phyloP scores from a whole-genome alignment of 2,113 vertebrate genomes.

The Saiga tatarica region DNA sequence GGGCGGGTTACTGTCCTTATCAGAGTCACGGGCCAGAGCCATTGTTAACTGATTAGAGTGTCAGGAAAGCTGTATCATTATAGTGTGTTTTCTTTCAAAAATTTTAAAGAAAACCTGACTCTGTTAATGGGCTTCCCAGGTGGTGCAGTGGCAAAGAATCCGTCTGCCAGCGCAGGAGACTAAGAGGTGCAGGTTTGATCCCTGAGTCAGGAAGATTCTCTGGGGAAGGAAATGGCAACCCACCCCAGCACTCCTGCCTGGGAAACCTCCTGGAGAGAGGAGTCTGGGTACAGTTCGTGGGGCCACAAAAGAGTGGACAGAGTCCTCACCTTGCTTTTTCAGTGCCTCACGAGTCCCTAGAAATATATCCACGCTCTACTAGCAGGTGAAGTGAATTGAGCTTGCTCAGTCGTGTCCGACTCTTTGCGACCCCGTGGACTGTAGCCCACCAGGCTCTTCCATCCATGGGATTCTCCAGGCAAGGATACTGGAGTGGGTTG shows the following conservation, averaged over 20 bases:
- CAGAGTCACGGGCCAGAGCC: neutral
- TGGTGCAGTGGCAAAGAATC: neutral
- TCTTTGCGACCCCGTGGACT: too few relatives aligned
- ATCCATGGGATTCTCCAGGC: too few relatives aligned
- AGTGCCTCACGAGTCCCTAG: slow-evolving; percentile 4
- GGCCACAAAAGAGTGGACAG: neutral
- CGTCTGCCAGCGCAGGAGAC: neutral
- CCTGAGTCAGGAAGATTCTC: neutral
- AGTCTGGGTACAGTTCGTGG: neutral
- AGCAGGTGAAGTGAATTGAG: neutral
- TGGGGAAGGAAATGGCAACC: neutral
- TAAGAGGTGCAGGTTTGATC: neutral
- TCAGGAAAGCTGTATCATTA: neutral
- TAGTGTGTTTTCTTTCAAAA: neutral
- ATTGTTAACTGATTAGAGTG: neutral
- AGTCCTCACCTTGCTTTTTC: slow-evolving; percentile 31
- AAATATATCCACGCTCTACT: neutral
- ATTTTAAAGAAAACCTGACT: neutral
- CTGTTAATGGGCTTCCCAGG: neutral
- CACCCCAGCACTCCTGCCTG: neutral
- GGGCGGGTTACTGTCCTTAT: neutral
- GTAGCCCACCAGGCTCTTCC: too few relatives aligned
- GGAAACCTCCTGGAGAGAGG: neutral
- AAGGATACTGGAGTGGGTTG: too few relatives aligned
- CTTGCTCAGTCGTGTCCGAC: too few relatives aligned